Base-by-base conservation (phyloP, 2,113 vertebrate genomes). In the Nesoenas mayeri region DNA sequence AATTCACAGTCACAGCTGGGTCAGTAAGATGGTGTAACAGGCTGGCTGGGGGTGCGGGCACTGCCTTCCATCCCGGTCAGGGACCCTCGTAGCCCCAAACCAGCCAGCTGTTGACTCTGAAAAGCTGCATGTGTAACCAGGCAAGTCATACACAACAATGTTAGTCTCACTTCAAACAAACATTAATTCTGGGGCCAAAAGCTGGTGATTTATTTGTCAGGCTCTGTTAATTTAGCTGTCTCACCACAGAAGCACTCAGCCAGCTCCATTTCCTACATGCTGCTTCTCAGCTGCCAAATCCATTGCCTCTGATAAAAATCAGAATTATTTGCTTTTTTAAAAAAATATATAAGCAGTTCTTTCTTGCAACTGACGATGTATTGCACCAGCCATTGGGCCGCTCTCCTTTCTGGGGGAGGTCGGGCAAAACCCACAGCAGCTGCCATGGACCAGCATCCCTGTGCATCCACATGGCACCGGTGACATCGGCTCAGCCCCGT, bases 371-470 rank as follows among this genome's bases (percentile, higher is more conserved):
- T 24, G 12, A 4, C 19, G 44, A 19, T 18, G 18, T 19, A 17
- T 34, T 34, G 70, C 36, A 14, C 29, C 28, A 42, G 58, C 40
- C 21, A 36, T 5, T 0, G 5, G 32, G 18, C 29, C 2, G 0
- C 2, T 5, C 31, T 60, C 40, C 25, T 42, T 29, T 24, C 73
- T 42, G 26, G 17, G 17, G 31, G 26, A 47, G 26, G n/a, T 4
- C 1, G 8, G 38, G 18, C 1, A 7, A 19, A 25, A 32, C 31
- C 42, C 2, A 1, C 60, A 40, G 65, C 2, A 0, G 38, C 62
- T 38, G 54, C 38, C 4, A 6, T 34, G 17, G 31, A 13, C 29
- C 56, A 15, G 40, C 22, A 25, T 40, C 60, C 70, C 70, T 9
- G 25, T 2, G 2, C 47, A 4, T 21, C 89, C 3, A 4, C 50